Conservation (phyloP, 2,113 vertebrate species). For the Microtus montanus region DNA sequence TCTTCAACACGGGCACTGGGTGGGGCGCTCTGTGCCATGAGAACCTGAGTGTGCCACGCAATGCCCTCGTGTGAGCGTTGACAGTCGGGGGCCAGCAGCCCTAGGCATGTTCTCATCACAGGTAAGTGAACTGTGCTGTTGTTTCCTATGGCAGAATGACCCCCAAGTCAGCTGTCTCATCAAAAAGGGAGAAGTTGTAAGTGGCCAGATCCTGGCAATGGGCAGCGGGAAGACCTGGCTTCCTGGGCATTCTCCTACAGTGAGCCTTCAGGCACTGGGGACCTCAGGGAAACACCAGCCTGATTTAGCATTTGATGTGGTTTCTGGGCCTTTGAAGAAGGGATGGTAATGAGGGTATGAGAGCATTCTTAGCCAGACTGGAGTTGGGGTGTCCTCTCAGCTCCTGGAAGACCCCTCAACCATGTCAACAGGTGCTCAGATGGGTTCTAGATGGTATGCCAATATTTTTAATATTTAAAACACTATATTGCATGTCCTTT, state of each 20-base stretch:
- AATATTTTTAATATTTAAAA: conserved; percentile 54
- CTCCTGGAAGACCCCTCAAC: neutral
- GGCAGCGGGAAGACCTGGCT: neutral
- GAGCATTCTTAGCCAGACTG: neutral
- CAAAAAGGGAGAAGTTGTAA: neutral
- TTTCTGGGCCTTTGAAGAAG: neutral
- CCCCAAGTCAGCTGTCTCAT: neutral
- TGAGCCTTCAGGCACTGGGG: neutral
- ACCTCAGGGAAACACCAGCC: neutral
- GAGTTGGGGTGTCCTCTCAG: neutral
- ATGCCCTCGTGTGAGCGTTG: neutral
- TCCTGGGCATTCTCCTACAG: neutral
- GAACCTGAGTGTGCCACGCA: neutral
- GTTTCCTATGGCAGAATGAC: neutral
- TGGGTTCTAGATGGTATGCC: neutral
- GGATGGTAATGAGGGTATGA: neutral
- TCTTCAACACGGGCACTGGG: neutral
- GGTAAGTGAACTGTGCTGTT: neutral
- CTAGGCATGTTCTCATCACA: neutral
- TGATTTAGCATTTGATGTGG: neutral
- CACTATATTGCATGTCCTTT: conserved; percentile 25
- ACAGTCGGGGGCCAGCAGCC: neutral
- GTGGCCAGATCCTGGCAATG: neutral
- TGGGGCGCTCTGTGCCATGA: neutral
- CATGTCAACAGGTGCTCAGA: neutral